Evolutionary conservation across 2,113 vertebrate species (phyloP), one percentile per base, ranked within the genome.

Genomic region (Panurus biarmicus): DNA sequence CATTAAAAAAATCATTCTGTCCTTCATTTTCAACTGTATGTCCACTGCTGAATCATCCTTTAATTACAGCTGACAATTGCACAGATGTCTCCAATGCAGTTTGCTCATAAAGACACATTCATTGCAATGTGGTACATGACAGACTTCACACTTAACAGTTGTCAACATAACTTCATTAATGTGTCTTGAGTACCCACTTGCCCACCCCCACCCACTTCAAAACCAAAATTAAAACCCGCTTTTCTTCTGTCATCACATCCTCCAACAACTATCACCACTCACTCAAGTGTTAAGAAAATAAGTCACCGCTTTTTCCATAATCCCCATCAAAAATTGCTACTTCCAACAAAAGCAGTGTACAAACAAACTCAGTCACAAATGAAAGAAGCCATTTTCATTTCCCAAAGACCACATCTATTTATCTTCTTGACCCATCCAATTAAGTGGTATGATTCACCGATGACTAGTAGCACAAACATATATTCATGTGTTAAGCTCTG

Each of bases 151-250:
- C 93, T 94, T 94, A 73, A 85, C 89, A 92, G 87, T 92, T 95
- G 94, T 93, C 94, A 96, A 87, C 94, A 85, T 95, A 86, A 85
- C 54, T 96, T 95, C 93, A 95, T 96, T 96, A 96, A 89, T 72
- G 70, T 88, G 94, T 73, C 83, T 87, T 86, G 60, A 96, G 72
- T 71, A 91, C 51, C 74, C 87, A 94, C 50, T 89, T 93, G 78
- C 70, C 56, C 56, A 61, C 64, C 47, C 85, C 80, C 86, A 56
- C 69, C 89, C 93, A 76, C 71, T 95, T 89, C 60, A 91, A 87
- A 91, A 87, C 47, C 77, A 92, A 79, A 93, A 94, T 87, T 72
- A 93, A 95, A 89, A 29, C 47, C 44, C 6, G 1, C 33, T 87
- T 89, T 87, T 92, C 60, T 91, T 75, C 94, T 95, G 91, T 94